Evolutionary conservation across 2,113 vertebrate genomes (phyloP), one percentile per base, ranked within the genome.

Genomic region (Archocentrus centrarchus): DNA sequence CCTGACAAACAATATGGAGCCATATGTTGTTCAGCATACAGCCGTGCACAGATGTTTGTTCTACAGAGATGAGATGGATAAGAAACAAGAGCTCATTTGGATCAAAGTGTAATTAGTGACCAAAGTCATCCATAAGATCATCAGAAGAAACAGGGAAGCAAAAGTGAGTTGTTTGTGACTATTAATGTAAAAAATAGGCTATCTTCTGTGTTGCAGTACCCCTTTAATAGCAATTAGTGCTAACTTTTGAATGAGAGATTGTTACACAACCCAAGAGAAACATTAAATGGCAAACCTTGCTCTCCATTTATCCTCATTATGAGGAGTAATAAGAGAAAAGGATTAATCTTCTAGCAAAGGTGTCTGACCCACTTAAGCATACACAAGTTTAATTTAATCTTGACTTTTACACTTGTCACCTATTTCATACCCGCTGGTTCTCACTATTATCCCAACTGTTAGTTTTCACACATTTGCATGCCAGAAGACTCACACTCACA

Each of bases 281-380:
- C 24, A 82, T 77, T 58, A 79, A 84, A 82, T 60, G 77, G 75
- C 80, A 68, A 63, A 14, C 10, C 7, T 11, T 53, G 32, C 27
- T 79, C 47, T 83, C 81, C 77, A 86, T 85, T 89, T 83, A 44
- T 91, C 85, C 86, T 73, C 39, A 82, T 87, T 77, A 87, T 58
- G 30, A 60, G 27, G 0, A 76, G 3, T 70, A 86, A 73, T 59
- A 59, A 79, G 55, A 84, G 37, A 30, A 80, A 81, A 61, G 53
- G 47, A 83, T 77, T 4, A 32, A 84, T 90, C 30, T 64, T 75
- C 9, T 37, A n/a, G 47, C 11, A 47, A 55, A 80, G 22, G 39
- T 59, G 20, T 81, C 59, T 84, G 50, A 77, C 59, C 20, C 68
- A 53, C 53, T 77, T 59, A 79, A 32, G 11, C n/a, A 75, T 73